A percentile compares a stretch with the other conserved stretches of the same genome.
phyloP scores from a whole-genome alignment of 1,140 invertebrate genomes.

The Cotesia vestalis region DNA sequence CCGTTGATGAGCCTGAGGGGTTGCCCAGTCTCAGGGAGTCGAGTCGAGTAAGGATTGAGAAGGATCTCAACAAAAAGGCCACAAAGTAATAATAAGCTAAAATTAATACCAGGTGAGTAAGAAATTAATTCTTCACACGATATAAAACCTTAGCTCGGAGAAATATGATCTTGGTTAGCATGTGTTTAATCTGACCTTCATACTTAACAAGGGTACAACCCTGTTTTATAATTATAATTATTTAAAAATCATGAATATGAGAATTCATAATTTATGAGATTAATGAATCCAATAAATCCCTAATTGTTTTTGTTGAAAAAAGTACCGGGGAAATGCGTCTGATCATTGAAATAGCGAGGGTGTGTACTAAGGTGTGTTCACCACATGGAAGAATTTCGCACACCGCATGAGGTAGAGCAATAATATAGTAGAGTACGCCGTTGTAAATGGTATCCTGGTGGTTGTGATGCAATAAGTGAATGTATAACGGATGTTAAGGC shows the following conservation, averaged over 20 bases:
- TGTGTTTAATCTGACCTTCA: no score
- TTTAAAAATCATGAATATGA: background rate
- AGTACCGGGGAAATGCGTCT: slow-evolving; percentile 6
- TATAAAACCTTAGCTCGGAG: no score
- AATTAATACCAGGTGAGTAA: no score
- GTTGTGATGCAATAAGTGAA: slow-evolving; percentile 59
- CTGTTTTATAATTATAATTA: no score
- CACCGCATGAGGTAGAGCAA: slow-evolving; percentile 41
- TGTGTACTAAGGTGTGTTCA: slow-evolving; percentile 56
- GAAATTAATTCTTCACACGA: no score
- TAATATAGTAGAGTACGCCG: slow-evolving; percentile 31
- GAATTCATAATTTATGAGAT: background rate
- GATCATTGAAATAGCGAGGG: slow-evolving; percentile 48
- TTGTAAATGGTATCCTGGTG: slow-evolving; percentile 49
- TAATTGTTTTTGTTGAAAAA: background rate
- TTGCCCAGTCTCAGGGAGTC: background rate
- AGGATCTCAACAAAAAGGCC: background rate
- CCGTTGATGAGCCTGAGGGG: slow-evolving; percentile 20
- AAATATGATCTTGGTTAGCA: no score
- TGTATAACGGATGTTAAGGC: slow-evolving; percentile 60
- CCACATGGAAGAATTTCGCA: slow-evolving; percentile 51
- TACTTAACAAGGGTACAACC: no score
- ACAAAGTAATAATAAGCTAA: background rate
- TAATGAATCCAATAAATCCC: slow-evolving; percentile 21
- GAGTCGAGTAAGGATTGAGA: background rate